Percentiles rank a stretch among this genome's conserved stretches.
Conservation (phyloP, 2,888 invertebrate species). For the Xestia sexstrigata region DNA sequence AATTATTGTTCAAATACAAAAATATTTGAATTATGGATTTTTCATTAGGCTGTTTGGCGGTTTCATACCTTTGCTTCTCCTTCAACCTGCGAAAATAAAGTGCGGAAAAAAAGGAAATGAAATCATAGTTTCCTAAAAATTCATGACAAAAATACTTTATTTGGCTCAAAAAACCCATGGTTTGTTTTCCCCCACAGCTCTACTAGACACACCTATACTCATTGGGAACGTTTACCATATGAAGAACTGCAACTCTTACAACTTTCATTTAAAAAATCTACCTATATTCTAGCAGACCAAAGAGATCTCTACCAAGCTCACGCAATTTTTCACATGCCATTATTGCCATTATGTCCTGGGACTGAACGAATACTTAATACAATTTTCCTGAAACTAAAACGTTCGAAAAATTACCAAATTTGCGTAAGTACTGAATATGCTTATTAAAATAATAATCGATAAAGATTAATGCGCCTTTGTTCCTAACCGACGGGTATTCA, state of each 20-base stretch:
- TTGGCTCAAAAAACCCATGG: background rate
- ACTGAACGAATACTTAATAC: background rate
- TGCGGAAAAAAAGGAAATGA: background rate
- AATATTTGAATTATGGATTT: background rate
- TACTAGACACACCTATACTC: background rate
- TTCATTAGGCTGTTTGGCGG: background rate
- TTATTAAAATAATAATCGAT: constrained; percentile 29
- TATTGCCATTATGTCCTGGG: background rate
- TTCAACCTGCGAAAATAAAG: background rate
- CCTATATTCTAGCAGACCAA: constrained; percentile 5
- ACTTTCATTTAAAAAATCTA: background rate
- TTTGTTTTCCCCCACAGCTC: background rate
- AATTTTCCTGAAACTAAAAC: background rate
- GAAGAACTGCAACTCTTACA: background rate
- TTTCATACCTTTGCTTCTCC: background rate
- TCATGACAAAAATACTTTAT: background rate
- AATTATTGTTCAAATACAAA: too few species aligned
- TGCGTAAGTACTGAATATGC: background rate
- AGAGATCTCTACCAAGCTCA: background rate
- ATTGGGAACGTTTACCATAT: too few species aligned
- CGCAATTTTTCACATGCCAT: background rate
- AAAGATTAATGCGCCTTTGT: constrained; percentile 45
- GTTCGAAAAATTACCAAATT: background rate
- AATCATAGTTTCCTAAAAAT: too few species aligned
- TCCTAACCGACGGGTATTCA: constrained; percentile 68